Base-by-base conservation (phyloP, 2,797 vertebrate species). In the Bradypodion ventrale region DNA sequence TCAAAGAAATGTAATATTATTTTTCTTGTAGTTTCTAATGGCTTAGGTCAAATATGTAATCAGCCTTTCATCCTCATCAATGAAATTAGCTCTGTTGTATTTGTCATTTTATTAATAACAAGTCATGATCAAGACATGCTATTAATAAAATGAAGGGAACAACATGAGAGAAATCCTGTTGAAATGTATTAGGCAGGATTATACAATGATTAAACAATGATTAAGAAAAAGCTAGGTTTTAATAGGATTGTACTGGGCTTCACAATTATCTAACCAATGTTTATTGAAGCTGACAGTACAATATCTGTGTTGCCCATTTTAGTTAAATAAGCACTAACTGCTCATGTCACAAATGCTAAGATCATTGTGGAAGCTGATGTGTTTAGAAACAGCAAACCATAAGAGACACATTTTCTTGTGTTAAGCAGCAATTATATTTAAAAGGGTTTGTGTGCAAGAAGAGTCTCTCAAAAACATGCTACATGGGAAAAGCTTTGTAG, bases 121-220 rank as follows among this genome's bases (percentile, higher is more conserved):
- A 70, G 27, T 15, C 0, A 88, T 66, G 77, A 84, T 83, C 56
- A 72, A 80, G 82, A 72, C 78, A 60, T 56, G 0, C 1, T 89
- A 80, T 66, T 77, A 84, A 84, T 75, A 79, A 73, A 84, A 44
- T 80, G 66, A 84, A 87, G 80, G 78, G 56, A 27, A 27, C 56
- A 65, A 35, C 7, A 65, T 37, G 62, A 40, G 29, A 83, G 68
- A 12, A 82, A 77, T 78, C 83, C 5, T 56, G 62, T 9, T 80
- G 40, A 87, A 78, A 66, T 49, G 5, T 2, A 74, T 85, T 87
- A 85, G 83, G 12, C 13, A 66, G 23, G 27, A 80, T 83, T 89
- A 83, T n/a, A 62, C n/a, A 84, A 72, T 85, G 78, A 80, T 63
- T 35, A 83, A 83, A 66, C 4, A 78, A 2, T 25, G 29, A 37